These are phyloP conservation scores for Drosophila mojavensis DNA, from an alignment of 1,140 invertebrate species.

Conservation along the genomic window DNA sequence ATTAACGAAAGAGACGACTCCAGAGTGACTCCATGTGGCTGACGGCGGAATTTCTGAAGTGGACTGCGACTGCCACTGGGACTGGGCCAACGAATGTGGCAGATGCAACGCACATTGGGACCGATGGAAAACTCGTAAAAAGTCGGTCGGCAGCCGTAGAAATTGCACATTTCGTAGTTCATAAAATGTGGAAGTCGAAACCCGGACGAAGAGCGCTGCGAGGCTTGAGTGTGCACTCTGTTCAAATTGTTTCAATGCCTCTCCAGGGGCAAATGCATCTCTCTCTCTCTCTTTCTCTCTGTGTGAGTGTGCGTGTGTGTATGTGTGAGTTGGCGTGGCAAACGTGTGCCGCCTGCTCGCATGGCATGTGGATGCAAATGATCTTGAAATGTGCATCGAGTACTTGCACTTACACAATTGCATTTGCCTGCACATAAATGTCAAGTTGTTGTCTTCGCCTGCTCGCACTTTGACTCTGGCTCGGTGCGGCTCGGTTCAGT, in stretches of 20 bases:
- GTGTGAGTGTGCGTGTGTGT: constrained; percentile 8
- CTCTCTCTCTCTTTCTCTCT: constrained; percentile 24
- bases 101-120: constrained; percentile 74
- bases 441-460: constrained; percentile 79
- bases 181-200: constrained; percentile 52
- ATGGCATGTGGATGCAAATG: constrained; percentile 61
- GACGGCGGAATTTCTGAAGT: constrained; percentile 71
- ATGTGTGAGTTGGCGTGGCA: constrained; percentile 10
- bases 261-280: constrained; percentile 20
- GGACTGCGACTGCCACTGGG: constrained; percentile 24
- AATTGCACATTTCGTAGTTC: constrained; percentile 77
- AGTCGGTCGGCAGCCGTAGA: constrained; percentile 21
- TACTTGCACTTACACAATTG: constrained; percentile 62
- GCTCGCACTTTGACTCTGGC: constrained; percentile 46
- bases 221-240: constrained; percentile 42
- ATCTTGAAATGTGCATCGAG: constrained; percentile 66
- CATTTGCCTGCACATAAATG: constrained; percentile 76
- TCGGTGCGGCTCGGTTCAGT: neutral
- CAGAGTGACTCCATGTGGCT: constrained; percentile 70
- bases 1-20: constrained; percentile 10
- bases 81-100: constrained; percentile 57
- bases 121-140: constrained; percentile 75
- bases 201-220: constrained; percentile 33
- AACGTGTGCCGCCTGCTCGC: constrained; percentile 15
- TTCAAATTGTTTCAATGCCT: constrained; percentile 1